Conservation (phyloP, 2,888 invertebrate species). For the Athrips mouffetella region DNA sequence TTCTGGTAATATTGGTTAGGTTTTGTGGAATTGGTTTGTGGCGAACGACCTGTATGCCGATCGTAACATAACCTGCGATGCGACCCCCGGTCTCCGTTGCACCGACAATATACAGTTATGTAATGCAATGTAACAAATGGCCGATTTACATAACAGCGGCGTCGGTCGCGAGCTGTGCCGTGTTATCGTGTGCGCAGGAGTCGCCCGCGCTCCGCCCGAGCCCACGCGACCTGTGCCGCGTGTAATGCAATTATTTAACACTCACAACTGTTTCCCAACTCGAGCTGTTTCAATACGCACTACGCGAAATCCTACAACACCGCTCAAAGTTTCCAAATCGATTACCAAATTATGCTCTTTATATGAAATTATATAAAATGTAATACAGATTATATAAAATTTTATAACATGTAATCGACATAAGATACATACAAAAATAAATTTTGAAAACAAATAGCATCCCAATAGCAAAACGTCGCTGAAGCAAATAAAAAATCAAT, state of each 20-base stretch:
- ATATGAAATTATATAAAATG: too few relatives aligned
- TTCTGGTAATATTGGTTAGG: neutral
- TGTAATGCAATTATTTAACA: neutral
- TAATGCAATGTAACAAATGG: slow-evolving; percentile 67
- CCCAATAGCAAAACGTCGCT: too few relatives aligned
- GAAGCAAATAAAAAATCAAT: too few relatives aligned
- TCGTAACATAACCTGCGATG: slow-evolving; percentile 68
- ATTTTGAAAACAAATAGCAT: too few relatives aligned
- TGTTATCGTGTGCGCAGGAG: slow-evolving; percentile 37
- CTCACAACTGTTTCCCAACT: neutral
- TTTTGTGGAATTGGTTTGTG: neutral
- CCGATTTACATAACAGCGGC: slow-evolving; percentile 70
- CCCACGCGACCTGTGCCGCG: too few relatives aligned
- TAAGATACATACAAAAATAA: too few relatives aligned
- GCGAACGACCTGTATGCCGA: slow-evolving; percentile 34
- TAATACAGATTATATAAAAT: too few relatives aligned
- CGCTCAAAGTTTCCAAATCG: too few relatives aligned
- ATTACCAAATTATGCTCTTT: too few relatives aligned
- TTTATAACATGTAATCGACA: too few relatives aligned
- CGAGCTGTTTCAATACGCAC: too few relatives aligned
- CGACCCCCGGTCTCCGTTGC: slow-evolving; percentile 50
- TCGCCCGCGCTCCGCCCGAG: slow-evolving; percentile 24
- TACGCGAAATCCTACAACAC: too few relatives aligned
- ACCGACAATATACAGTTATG: slow-evolving; percentile 58
- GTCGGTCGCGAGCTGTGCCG: slow-evolving; percentile 54